Evolutionary conservation across 1,140 invertebrate genomes (phyloP).

Genomic region (Camponotus floridanus): DNA sequence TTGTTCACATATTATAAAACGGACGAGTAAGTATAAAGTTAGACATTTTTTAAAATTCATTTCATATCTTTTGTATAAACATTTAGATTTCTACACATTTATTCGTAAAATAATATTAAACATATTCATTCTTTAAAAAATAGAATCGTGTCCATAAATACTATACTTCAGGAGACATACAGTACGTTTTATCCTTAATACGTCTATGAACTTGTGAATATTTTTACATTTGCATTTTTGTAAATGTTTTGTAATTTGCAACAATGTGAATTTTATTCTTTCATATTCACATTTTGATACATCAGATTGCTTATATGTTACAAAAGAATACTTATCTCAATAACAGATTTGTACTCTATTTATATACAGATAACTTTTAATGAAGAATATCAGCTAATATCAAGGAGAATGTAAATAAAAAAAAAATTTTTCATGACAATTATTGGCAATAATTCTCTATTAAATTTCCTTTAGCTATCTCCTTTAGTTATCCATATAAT

Average conservation of each 20-base stretch:
- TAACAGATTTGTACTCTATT: constrained; percentile 33
- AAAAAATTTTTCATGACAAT: background rate
- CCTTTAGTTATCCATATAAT: background rate
- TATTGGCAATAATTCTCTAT: background rate
- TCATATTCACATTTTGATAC: constrained; percentile 28
- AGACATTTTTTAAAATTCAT: constrained; percentile 1
- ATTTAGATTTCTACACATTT: background rate
- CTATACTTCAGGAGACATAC: background rate
- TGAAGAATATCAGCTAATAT: background rate
- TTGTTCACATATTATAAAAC: background rate
- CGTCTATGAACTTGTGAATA: constrained; percentile 16
- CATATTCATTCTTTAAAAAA: background rate
- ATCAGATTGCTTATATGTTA: background rate
- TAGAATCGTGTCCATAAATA: constrained; percentile 7
- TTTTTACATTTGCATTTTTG: constrained; percentile 30
- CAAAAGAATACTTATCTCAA: constrained; percentile 27
- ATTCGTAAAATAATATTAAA: constrained; percentile 4
- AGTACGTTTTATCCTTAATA: constrained; percentile 8
- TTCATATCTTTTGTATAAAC: background rate
- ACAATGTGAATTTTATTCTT: constrained; percentile 14
- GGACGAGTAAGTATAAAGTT: background rate
- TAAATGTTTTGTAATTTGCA: constrained; percentile 19
- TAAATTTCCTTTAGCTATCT: background rate
- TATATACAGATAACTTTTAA: constrained; percentile 23
- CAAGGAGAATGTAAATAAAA: background rate